Conservation (phyloP, 2,797 vertebrate species). For the Phylloscopus collybita region DNA sequence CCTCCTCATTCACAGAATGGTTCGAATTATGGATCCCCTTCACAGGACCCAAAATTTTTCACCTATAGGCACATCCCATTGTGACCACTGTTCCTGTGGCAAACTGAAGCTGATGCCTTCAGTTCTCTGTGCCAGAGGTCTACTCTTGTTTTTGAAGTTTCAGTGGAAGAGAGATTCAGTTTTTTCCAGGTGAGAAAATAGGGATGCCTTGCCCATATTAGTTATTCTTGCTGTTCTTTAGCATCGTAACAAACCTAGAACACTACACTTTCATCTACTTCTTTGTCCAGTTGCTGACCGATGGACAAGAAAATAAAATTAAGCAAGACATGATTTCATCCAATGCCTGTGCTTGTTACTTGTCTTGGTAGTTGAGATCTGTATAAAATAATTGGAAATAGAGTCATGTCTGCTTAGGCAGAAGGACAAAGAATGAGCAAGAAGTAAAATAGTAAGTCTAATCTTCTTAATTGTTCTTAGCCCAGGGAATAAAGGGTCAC, state of each 20-base stretch:
- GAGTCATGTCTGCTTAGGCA: background rate
- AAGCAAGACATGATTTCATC: background rate
- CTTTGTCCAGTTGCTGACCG: background rate
- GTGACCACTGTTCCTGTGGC: background rate
- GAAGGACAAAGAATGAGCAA: background rate
- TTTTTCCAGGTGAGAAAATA: background rate
- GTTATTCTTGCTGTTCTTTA: background rate
- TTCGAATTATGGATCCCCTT: background rate
- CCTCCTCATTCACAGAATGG: background rate
- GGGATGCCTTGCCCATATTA: background rate
- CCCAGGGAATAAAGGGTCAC: background rate
- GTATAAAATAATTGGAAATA: background rate
- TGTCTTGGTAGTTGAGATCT: background rate
- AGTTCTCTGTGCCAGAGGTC: background rate
- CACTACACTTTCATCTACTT: background rate
- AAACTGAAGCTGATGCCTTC: background rate
- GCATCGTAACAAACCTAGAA: background rate
- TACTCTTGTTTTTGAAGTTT: background rate
- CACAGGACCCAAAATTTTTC: background rate
- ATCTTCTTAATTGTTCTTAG: background rate
- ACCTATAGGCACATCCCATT: rapidly evolving
- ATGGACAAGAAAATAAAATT: background rate
- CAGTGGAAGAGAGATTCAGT: background rate
- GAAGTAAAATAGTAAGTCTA: slow-evolving; percentile 10
- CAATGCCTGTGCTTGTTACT: background rate